These are phyloP conservation scores for Drosophila monieri DNA, from an alignment of 2,888 invertebrate genomes.

Conservation along the genomic window DNA sequence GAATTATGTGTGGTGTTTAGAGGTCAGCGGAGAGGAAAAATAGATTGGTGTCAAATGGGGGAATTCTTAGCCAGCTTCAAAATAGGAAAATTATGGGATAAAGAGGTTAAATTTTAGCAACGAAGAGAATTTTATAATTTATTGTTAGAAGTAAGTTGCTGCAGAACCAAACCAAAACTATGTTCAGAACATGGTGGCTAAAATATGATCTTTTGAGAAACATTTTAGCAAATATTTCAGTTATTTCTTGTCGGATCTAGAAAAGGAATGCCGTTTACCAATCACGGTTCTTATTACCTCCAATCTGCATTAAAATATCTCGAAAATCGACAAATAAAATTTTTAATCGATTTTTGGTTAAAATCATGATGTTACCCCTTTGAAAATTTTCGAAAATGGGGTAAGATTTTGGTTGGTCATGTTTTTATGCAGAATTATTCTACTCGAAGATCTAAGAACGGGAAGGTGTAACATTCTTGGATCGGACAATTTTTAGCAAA, in stretches of 20 bases:
- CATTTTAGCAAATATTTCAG: background rate
- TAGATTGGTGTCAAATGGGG: constrained; percentile 42
- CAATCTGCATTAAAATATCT: background rate
- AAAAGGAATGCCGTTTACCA: background rate
- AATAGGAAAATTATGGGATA: constrained; percentile 18
- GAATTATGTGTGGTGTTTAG: constrained; percentile 55
- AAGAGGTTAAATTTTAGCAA: constrained; percentile 28
- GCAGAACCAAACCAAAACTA: no score
- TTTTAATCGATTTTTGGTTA: background rate
- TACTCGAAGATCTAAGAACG: no score
- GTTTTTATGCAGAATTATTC: no score
- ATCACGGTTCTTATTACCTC: background rate
- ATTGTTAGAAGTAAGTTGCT: no score
- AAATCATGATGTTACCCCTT: no score
- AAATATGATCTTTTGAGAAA: no score
- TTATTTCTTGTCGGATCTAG: background rate
- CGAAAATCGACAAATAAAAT: background rate
- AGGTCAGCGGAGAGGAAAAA: constrained; percentile 38
- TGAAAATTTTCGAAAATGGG: no score
- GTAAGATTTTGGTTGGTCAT: no score
- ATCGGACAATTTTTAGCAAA: no score
- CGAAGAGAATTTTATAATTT: background rate
- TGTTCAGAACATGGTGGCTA: no score
- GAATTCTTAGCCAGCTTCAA: constrained; percentile 23
- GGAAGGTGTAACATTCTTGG: no score